Evolutionary conservation across 1,140 invertebrate species (phyloP), one percentile per base, ranked within the genome.

Genomic region (Drosophila lowei): DNA sequence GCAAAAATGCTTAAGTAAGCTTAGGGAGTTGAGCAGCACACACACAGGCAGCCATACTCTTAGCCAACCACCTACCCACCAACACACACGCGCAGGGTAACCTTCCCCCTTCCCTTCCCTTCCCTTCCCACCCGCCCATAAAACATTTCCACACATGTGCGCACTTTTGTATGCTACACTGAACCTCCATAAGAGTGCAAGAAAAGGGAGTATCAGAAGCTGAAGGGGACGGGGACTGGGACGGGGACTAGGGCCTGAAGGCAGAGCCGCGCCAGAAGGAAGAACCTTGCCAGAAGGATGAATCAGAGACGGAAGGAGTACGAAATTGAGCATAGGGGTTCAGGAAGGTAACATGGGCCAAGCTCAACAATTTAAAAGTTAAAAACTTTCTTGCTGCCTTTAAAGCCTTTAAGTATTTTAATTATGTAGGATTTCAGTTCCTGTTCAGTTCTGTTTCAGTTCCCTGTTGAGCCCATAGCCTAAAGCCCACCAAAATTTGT

Each of bases 401-500:
- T 86, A 86, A 86, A 86, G 83, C 83, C 83, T 86, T 86, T 86
- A 86, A 86, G 83, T 86, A 88, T 88, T 86, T 86, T 86, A 86
- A 86, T 86, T 88, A 86, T 86, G 83, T 86, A 83, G 83, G 83
- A 88, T 86, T 86, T 86, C 52, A 60, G 72, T 67, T 59, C 61
- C 67, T 44, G 56, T 41, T 59, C 15, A 15, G 23, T 23, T 9
- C 44, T 6, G 47, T 8, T 15, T 16, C 47, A 13, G 9, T 57
- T 28, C 28, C 30, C 50, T 28, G 44, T 49, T 41, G 55, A 23
- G 52, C 63, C 56, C 16, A 61, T 48, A 57, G 63, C 68, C 80
- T 38, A 79, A 80, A 80, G 77, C 77, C 67, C 43, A 57, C 63
- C 54, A 50, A 42, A 86, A 86, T 80, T 86, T 86, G 81, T 86